phyloP scores from a whole-genome alignment of 2,113 vertebrate species.

The Struthidea cinerea region DNA sequence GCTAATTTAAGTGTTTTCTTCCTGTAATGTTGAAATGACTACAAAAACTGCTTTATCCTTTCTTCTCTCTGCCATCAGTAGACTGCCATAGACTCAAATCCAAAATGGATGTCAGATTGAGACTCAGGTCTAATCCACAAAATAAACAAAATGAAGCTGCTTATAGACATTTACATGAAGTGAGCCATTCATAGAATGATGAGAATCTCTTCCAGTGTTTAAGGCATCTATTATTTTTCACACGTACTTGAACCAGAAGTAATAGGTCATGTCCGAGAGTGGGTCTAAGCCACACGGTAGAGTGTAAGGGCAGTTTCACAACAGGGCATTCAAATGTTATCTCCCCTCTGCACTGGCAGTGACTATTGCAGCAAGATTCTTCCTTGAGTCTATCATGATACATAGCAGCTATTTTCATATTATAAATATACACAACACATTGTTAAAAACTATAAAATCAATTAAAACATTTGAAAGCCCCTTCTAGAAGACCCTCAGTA shows the following conservation, averaged over 20 bases:
- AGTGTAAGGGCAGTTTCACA: neutral
- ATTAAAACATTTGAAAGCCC: neutral
- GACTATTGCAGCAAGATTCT: neutral
- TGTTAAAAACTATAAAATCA: neutral
- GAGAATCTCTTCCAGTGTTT: neutral
- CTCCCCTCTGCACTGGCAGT: neutral
- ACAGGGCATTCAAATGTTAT: neutral
- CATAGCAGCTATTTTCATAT: neutral
- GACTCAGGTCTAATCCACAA: slow-evolving; percentile 2
- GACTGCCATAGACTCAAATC: neutral
- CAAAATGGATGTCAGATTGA: neutral
- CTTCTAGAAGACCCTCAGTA: neutral
- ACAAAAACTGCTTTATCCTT: neutral
- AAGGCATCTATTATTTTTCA: neutral
- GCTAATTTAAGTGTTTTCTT: slow-evolving; percentile 1
- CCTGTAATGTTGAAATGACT: neutral
- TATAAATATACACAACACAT: neutral
- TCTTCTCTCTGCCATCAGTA: neutral
- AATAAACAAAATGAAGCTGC: slow-evolving; percentile 12
- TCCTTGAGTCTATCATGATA: neutral
- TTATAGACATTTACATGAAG: neutral
- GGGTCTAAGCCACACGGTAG: neutral
- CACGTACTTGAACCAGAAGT: neutral
- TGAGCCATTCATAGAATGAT: neutral
- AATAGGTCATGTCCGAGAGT: neutral